Conservation (phyloP, 2,888 invertebrate genomes). For the Rhagonycha fulva region DNA sequence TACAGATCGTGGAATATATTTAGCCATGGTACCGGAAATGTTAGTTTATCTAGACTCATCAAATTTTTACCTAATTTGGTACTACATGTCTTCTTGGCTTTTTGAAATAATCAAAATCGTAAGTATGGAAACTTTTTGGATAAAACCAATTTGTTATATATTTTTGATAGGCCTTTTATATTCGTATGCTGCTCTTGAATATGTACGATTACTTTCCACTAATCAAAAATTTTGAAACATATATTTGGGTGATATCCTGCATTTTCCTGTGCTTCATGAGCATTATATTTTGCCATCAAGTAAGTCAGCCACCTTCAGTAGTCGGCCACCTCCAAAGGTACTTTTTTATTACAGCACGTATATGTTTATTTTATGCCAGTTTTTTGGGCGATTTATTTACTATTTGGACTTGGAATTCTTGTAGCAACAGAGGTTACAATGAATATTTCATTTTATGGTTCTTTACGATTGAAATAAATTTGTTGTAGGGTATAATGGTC, state of each 20-base stretch:
- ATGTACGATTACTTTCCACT: slow-evolving; percentile 37
- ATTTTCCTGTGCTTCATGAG: not conserved
- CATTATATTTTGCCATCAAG: not conserved
- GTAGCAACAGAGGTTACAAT: not conserved
- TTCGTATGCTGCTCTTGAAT: slow-evolving; percentile 35
- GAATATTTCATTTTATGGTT: not conserved
- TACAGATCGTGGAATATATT: slow-evolving; percentile 34
- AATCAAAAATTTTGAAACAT: slow-evolving; percentile 32
- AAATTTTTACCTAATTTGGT: slow-evolving; percentile 28
- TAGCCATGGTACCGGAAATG: slow-evolving; percentile 35
- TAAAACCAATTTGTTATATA: not conserved
- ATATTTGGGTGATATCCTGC: slow-evolving; percentile 12
- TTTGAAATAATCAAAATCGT: slow-evolving; percentile 33
- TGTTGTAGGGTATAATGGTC: slow-evolving; percentile 18
- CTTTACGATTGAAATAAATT: not conserved
- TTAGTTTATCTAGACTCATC: slow-evolving; percentile 29
- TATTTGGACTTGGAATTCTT: not conserved
- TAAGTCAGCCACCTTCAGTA: not conserved
- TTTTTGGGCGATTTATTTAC: not conserved
- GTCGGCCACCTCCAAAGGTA: too few relatives aligned
- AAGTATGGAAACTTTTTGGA: slow-evolving; percentile 6
- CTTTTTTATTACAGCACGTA: not conserved
- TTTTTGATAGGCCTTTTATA: slow-evolving; percentile 26
- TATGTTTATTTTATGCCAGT: not conserved
- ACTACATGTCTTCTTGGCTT: slow-evolving; percentile 32